Conservation (phyloP, 2,113 vertebrate genomes). For the Sialia sialis region DNA sequence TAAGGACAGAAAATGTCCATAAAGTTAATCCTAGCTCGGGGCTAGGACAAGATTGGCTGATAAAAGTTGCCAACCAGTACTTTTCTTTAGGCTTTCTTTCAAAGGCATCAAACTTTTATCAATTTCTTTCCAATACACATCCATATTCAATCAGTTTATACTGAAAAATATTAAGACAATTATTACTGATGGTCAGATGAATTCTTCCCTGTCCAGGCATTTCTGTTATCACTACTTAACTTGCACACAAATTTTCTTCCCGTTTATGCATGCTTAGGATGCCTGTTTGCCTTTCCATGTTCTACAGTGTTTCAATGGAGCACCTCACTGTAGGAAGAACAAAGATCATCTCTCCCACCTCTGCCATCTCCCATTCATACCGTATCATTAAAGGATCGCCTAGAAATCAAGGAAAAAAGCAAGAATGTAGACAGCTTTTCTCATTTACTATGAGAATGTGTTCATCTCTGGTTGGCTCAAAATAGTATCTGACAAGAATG, state of each 20-base stretch:
- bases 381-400: neutral
- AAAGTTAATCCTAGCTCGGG: neutral
- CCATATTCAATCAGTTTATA: neutral
- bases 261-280: neutral
- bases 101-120: neutral
- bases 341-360: neutral
- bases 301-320: neutral
- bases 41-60: neutral
- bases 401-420: conserved; percentile 17
- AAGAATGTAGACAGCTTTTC: conserved; percentile 34
- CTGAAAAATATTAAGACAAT: neutral
- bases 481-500: conserved; percentile 72
- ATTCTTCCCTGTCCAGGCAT: neutral
- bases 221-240: neutral
- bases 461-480: conserved; percentile 64
- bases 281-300: neutral
- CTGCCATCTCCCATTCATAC: neutral
- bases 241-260: neutral
- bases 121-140: neutral
- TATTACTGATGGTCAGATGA: neutral
- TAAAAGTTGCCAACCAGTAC: neutral
- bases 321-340: neutral
- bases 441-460: conserved; percentile 48
- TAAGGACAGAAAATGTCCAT: neutral
- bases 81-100: neutral